These are phyloP conservation scores for Leptinotarsa undecemlineata DNA, from an alignment of 1,140 invertebrate species.

Conservation along the genomic window DNA sequence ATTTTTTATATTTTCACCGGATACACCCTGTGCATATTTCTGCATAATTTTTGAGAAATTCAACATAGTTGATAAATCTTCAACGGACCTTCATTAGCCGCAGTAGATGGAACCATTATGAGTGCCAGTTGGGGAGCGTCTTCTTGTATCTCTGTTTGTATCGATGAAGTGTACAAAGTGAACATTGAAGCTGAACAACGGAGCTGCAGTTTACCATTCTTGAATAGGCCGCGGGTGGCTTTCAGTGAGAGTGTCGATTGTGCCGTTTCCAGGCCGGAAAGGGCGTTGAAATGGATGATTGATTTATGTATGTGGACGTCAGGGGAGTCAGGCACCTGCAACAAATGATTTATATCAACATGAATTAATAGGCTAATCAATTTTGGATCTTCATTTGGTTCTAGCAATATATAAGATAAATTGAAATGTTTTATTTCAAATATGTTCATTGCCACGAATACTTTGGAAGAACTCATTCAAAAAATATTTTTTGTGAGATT, in stretches of 20 bases:
- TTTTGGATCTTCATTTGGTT: too few species aligned
- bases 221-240: slow-evolving; percentile 53
- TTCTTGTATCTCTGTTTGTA: slow-evolving; percentile 55
- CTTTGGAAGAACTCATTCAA: too few species aligned
- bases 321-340: slow-evolving; percentile 31
- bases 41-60: neutral
- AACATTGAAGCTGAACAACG: slow-evolving; percentile 57
- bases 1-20: too few species aligned
- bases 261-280: slow-evolving; percentile 54
- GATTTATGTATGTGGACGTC: slow-evolving; percentile 41
- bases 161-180: slow-evolving; percentile 51
- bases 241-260: slow-evolving; percentile 52
- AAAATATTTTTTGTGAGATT: too few species aligned
- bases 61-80: neutral
- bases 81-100: slow-evolving; percentile 41
- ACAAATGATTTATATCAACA: neutral
- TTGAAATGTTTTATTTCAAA: too few species aligned
- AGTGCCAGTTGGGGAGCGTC: slow-evolving; percentile 57
- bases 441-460: too few species aligned
- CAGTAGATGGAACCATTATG: slow-evolving; percentile 56
- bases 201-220: slow-evolving; percentile 54
- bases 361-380: too few species aligned
- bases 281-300: slow-evolving; percentile 44
- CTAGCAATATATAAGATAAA: too few species aligned
- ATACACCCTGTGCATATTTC: too few species aligned